A percentile compares a stretch with the other conserved stretches of the same genome.
phyloP scores from a whole-genome alignment of 2,113 vertebrate genomes.

The Vimba vimba region DNA sequence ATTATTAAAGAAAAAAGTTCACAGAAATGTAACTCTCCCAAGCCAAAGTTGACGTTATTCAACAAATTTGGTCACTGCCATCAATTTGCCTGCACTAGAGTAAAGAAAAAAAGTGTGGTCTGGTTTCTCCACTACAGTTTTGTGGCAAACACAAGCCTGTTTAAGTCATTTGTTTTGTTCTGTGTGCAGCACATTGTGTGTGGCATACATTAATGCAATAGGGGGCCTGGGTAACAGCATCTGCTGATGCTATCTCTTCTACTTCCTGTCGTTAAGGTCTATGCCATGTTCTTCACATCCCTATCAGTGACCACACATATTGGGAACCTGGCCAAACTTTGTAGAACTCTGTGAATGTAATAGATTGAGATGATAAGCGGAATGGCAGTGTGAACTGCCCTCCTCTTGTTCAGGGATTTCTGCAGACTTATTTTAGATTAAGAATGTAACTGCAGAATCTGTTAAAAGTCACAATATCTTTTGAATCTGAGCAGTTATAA shows the following conservation, averaged over 20 bases:
- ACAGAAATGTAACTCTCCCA: not conserved
- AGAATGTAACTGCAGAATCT: not conserved
- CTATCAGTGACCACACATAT: conserved; percentile 15
- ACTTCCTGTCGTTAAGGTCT: conserved; percentile 43
- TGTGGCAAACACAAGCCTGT: not conserved
- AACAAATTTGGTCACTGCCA: not conserved
- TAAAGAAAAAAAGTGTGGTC: not conserved
- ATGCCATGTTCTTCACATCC: conserved; percentile 32
- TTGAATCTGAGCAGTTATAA: not conserved
- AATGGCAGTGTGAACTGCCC: not conserved
- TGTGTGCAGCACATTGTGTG: not conserved
- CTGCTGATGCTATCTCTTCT: conserved; percentile 38
- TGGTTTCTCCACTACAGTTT: not conserved
- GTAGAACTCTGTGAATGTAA: not conserved
- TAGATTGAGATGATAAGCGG: not conserved
- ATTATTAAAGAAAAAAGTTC: not conserved
- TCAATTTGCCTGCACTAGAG: not conserved
- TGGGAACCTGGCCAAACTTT: not conserved
- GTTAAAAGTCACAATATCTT: not conserved
- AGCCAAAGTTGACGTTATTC: not conserved
- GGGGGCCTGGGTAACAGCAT: not conserved
- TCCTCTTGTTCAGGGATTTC: not conserved
- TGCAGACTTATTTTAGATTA: not conserved
- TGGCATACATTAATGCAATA: conserved; percentile 31
- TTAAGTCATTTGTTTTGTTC: not conserved